Conservation (phyloP, 2,888 invertebrate genomes). For the Tenthredo notha region DNA sequence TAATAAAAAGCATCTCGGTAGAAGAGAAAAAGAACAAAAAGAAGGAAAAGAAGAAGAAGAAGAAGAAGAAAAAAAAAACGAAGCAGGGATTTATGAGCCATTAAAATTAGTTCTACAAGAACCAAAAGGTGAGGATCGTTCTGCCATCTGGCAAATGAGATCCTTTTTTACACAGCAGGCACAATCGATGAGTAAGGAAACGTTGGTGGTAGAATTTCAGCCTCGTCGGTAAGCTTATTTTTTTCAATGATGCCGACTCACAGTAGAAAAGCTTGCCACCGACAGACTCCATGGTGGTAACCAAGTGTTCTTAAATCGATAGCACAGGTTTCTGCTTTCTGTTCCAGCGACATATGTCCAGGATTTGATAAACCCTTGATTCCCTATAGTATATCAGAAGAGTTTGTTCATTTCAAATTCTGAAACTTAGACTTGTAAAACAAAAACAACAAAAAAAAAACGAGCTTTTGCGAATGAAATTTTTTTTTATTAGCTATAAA, state of each 20-base stretch:
- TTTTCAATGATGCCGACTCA: too few relatives aligned
- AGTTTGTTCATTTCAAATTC: neutral
- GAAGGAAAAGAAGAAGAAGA: conserved; percentile 62
- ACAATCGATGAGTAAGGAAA: neutral
- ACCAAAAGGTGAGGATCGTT: conserved; percentile 51
- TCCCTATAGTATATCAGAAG: neutral
- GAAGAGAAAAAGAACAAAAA: conserved; percentile 61
- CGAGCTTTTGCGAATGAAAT: neutral
- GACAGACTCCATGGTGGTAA: neutral
- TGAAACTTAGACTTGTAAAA: neutral
- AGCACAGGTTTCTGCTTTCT: neutral
- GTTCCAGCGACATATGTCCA: neutral
- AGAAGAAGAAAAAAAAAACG: conserved; percentile 58
- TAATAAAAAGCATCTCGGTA: conserved; percentile 62
- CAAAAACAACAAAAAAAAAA: neutral
- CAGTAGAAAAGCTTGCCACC: neutral
- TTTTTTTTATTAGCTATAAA: neutral
- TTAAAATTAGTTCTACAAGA: conserved; percentile 70
- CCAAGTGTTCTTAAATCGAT: neutral
- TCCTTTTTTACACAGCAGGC: neutral
- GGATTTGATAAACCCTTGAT: neutral
- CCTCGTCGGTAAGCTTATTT: neutral
- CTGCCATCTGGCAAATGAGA: conserved; percentile 51
- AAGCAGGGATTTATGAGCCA: conserved; percentile 68
- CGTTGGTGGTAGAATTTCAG: neutral